These are phyloP conservation scores for Tringa solitaria DNA, from an alignment of 2,113 vertebrate genomes.

Conservation along the genomic window DNA sequence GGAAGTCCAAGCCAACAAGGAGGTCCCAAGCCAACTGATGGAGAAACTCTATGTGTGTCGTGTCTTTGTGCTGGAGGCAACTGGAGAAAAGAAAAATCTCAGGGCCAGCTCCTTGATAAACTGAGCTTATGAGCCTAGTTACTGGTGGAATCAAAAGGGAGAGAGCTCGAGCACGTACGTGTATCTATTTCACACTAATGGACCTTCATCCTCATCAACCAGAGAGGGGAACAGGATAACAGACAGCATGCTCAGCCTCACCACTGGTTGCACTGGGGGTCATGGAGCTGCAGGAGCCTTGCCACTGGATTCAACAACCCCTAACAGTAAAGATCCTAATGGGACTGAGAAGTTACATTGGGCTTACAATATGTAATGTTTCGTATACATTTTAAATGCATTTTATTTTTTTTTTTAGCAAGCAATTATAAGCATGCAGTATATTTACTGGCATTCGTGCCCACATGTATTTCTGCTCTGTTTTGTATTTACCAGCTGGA, in stretches of 20 bases:
- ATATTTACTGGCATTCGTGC: neutral
- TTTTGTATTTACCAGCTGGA: neutral
- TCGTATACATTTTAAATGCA: neutral
- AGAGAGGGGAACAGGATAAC: neutral
- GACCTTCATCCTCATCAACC: neutral
- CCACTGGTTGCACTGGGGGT: neutral
- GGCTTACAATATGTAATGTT: neutral
- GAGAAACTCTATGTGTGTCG: accelerated
- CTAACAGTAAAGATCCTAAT: neutral
- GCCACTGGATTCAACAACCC: neutral
- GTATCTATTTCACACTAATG: neutral
- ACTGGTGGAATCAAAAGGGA: neutral
- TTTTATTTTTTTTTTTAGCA: neutral
- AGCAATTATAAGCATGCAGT: neutral
- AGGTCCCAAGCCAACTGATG: neutral
- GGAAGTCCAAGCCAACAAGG: neutral
- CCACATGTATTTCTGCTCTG: neutral
- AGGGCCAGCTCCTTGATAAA: neutral
- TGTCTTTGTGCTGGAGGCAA: neutral
- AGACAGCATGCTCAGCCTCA: neutral
- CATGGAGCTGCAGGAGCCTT: neutral
- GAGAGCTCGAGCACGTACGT: accelerated
- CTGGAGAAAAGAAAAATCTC: neutral
- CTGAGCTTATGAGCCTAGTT: neutral
- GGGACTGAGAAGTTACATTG: neutral